Base-by-base conservation (phyloP, 1,140 invertebrate genomes). In the Drosophila insularis region DNA sequence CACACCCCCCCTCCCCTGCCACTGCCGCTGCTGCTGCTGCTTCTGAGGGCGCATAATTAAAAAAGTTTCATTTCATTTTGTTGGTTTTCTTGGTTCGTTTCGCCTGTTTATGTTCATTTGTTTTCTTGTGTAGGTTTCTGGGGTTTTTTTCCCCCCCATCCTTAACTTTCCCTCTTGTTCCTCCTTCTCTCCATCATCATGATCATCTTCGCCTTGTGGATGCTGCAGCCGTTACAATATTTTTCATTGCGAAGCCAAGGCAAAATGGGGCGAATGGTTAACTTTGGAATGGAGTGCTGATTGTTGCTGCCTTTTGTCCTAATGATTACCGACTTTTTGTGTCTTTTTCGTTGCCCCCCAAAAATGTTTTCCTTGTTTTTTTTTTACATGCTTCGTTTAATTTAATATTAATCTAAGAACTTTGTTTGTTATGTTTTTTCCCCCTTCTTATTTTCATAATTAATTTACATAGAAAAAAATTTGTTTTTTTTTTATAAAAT, bases 21-120 rank as follows among this genome's bases (percentile, higher is more conserved):
- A n/a, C 23, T 7, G 35, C 46, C 46, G 19, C 21, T 60, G 32
- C 43, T 56, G 21, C 58, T 71, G 58, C 61, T 78, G 78, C 67
- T 62, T 61, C 66, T 81, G 74, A 81, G 80, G 81, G 74, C 86
- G 89, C 84, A 90, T 90, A 90, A 90, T 90, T 90, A 90, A 90
- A 90, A 90, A 90, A 90, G 89, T 90, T 90, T 90, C 89, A 90
- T 90, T 90, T 90, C 84, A 90, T 90, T 90, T 90, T 90, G 89
- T 89, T 84, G 89, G 80, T 82, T 90, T 90, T 86, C 89, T 89
- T 81, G 85, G 84, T 87, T 89, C 80, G 81, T 91, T 90, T 90
- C 78, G 81, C 71, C 87, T 89, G 76, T 81, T 89, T 86, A 89
- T 81, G 80, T 85, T 90, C 80, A 90, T 89, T 90, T 90, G 84